Base-by-base conservation (phyloP, 1,140 invertebrate genomes). In the Cheumatopsyche charites region DNA sequence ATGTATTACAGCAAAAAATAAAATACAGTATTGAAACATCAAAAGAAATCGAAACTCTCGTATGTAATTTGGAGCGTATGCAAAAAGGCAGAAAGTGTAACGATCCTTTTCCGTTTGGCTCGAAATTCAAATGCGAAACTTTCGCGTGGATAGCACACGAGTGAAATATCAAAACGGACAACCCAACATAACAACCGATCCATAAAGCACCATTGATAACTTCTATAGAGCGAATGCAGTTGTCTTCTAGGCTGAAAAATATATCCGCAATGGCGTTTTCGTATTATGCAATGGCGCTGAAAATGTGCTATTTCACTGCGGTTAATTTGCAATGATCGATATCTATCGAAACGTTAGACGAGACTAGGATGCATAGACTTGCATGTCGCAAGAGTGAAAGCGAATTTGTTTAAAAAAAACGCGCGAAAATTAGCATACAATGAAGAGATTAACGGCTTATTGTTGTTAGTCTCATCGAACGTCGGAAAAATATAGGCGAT, bases 401-500 rank as follows among this genome's bases (percentile, higher is more conserved):
- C 25, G 55, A 25, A 58, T 58, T 58, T 5, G 21, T n/a, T n/a
- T n/a, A n/a, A n/a, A n/a, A 23, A 58, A 58, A 25, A 58, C 55
- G 13, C 21, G 55, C 55, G 21, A 58, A 58, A 58, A 58, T 58
- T 58, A 58, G 21, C 55, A 58, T 58, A 58, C 55, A 58, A 58
- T 58, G 55, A 23, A 25, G 25, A 58, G 21, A 25, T 58, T 58
- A 58, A 58, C 55, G 23, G 25, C 55, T 58, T 58, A 58, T 58
- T 58, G 55, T n/a, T n/a, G n/a, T 58, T 58, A 19, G 25, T 58
- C 55, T 25, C 55, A 25, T 36, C 21, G 21, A 58, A 58, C 12
- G 23, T n/a, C 7, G 25, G 23, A 26, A 58, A 25, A 58, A 58
- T 58, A 58, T 58, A 23, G 55, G 7, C 17, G 21, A 25, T 58